Conservation (phyloP, 2,888 invertebrate genomes). For the Chorisops tibialis region DNA sequence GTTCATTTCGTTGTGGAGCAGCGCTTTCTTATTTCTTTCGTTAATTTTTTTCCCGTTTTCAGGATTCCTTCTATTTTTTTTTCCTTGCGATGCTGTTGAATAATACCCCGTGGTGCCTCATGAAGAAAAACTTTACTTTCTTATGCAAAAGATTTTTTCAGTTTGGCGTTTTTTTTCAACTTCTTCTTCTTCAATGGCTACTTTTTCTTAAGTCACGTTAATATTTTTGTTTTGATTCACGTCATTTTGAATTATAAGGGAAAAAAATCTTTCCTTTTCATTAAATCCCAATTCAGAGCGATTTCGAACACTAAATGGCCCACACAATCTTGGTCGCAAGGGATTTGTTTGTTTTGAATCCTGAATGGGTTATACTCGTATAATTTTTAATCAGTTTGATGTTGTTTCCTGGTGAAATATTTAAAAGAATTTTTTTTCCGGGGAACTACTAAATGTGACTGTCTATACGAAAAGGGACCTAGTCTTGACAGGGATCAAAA, state of each 20-base stretch:
- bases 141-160: neutral
- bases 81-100: slow-evolving; percentile 12
- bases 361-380: no score
- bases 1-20: slow-evolving; percentile 12
- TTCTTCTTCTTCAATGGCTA: slow-evolving; percentile 11
- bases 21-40: slow-evolving; percentile 12
- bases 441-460: no score
- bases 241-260: slow-evolving; percentile 25
- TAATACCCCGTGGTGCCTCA: slow-evolving; percentile 14
- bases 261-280: slow-evolving; percentile 28
- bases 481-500: no score
- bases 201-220: slow-evolving; percentile 20
- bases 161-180: no score
- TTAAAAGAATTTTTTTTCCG: no score
- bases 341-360: slow-evolving; percentile 1
- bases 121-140: slow-evolving; percentile 17
- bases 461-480: no score
- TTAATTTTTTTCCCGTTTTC: slow-evolving; percentile 1
- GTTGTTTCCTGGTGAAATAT: no score
- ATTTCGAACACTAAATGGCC: neutral
- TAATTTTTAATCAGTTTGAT: no score
- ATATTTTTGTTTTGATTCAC: slow-evolving; percentile 30
- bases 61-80: neutral
- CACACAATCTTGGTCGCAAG: slow-evolving; percentile 10
- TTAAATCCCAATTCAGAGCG: slow-evolving; percentile 24